phyloP scores from a whole-genome alignment of 2,797 vertebrate species.

The Sebastiscus albofasciatus region DNA sequence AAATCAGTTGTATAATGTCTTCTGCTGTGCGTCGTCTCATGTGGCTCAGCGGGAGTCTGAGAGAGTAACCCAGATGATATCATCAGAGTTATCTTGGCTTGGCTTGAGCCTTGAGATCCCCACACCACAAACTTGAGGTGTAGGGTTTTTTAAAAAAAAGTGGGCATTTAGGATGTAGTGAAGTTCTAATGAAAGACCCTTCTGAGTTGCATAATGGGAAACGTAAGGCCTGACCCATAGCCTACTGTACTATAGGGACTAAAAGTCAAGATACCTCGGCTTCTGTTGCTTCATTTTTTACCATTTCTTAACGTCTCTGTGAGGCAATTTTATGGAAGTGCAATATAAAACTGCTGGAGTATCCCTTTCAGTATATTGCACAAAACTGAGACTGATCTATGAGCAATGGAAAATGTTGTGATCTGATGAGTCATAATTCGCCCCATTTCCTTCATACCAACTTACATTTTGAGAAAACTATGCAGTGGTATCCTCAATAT shows the following conservation, averaged over 20 bases:
- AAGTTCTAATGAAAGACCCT: slow-evolving; percentile 8
- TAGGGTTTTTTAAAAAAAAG: neutral
- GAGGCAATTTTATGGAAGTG: neutral
- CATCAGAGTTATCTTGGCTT: slow-evolving; percentile 28
- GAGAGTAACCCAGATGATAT: slow-evolving; percentile 13
- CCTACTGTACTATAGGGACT: neutral
- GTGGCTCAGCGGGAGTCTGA: neutral
- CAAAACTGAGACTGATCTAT: neutral
- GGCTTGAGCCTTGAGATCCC: neutral
- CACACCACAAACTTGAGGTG: slow-evolving; percentile 5
- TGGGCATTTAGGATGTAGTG: neutral
- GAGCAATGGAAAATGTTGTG: neutral
- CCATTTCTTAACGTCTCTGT: neutral
- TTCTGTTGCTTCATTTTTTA: neutral
- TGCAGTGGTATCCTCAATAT: neutral
- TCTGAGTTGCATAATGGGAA: neutral
- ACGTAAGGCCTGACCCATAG: neutral
- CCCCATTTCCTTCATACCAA: neutral
- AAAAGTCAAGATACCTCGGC: neutral
- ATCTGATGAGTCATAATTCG: neutral
- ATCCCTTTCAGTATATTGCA: neutral
- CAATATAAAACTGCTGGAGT: neutral
- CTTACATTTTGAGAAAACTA: neutral
- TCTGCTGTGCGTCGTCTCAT: neutral
- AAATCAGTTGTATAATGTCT: neutral